Base-by-base conservation (phyloP, 2,888 invertebrate species). In the Biston stratarius region DNA sequence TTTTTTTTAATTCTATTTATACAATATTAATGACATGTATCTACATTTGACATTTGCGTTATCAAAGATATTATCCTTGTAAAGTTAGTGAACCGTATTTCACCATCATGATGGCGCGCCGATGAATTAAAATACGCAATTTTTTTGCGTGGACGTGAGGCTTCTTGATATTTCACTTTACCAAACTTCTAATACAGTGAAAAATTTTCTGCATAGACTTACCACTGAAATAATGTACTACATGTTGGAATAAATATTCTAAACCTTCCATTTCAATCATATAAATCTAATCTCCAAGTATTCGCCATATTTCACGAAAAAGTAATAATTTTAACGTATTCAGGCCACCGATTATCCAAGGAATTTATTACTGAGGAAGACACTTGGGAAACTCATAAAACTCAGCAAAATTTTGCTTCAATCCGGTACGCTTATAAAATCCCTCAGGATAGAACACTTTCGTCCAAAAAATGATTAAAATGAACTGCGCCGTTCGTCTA, bases 301-400 rank as follows among this genome's bases (percentile, higher is more conserved):
- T 67, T 36, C 59, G 10, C 48, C 69, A 63, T 69, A 67, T 60
- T 72, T 67, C 61, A 53, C 47, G 59, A 67, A 62, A 62, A 66
- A 72, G 67, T 63, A 66, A 72, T 70, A 67, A 72, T 70, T 72
- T 72, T 60, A 64, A 72, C 64, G 63, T 61, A 61, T 67, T 61
- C 67, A 15, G 64, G 44, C 67, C 61, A 63, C 61, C 65, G 64
- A 72, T 68, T 72, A 72, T 68, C 68, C 61, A 61, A 61, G 44
- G 59, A 59, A 72, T 72, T 72, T 72, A 72, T 72, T 56, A 65
- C 64, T 55, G 53, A 38, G 33, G 61, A 53, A 64, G 64, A 63
- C 64, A 65, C 67, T 67, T 67, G 24, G 57, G 60, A 64, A 72
- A 58, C 67, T 70, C 72, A 70, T 72, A 70, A 72, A 72, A 70